Evolutionary conservation across 2,113 vertebrate species (phyloP).

Genomic region (Bolborhynchus lineola): DNA sequence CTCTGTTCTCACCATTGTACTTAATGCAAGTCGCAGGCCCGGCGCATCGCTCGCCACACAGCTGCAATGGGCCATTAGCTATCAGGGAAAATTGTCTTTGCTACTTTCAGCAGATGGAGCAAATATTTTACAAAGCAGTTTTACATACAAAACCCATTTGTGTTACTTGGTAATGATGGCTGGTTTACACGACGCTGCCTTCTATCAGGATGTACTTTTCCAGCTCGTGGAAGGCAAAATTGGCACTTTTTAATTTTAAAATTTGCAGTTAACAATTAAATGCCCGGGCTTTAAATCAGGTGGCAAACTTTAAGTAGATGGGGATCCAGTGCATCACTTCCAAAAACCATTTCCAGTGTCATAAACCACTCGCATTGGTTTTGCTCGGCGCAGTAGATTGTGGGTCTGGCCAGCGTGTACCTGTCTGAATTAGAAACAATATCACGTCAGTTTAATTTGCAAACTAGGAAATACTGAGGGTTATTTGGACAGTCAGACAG

Average conservation of each 20-base stretch:
- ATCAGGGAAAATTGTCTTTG: constrained; percentile 92
- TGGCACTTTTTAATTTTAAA: constrained; percentile 71
- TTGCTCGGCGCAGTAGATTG: not conserved
- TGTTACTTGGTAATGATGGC: constrained; percentile 72
- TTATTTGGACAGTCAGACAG: not conserved
- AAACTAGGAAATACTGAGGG: not conserved
- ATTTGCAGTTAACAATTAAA: constrained; percentile 69
- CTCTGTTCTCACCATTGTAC: constrained; percentile 47
- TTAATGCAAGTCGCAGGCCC: constrained; percentile 65
- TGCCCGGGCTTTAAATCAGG: constrained; percentile 55
- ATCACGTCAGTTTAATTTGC: not conserved
- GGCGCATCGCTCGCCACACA: constrained; percentile 78
- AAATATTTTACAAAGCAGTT: constrained; percentile 87
- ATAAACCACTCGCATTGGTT: not conserved
- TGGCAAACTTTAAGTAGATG: constrained; percentile 66
- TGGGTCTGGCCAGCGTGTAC: not conserved
- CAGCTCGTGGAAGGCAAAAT: constrained; percentile 72
- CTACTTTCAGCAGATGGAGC: constrained; percentile 95
- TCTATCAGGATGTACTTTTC: constrained; percentile 64
- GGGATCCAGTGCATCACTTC: not conserved
- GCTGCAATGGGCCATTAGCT: constrained; percentile 92
- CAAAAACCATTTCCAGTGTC: not conserved
- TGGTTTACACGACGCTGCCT: constrained; percentile 73
- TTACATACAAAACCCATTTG: constrained; percentile 82
- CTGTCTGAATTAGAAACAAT: not conserved